These are phyloP conservation scores for Bombus sylvicola DNA, from an alignment of 1,140 invertebrate genomes.

Conservation along the genomic window DNA sequence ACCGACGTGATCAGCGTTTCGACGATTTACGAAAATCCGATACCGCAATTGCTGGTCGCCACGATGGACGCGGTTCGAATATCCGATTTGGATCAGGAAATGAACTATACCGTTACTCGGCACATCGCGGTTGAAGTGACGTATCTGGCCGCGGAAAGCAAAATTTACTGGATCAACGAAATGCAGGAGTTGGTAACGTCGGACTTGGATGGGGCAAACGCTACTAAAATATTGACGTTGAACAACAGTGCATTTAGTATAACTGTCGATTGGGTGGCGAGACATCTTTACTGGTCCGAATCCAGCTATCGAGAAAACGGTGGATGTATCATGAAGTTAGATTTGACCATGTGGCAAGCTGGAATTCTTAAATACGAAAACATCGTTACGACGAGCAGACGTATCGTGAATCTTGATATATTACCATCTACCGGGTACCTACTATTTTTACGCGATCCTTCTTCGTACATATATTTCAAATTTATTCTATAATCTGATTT, in stretches of 20 bases:
- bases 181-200: constrained; percentile 89
- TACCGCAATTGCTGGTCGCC: constrained; percentile 90
- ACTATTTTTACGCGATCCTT: background rate
- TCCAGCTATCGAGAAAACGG: constrained; percentile 79
- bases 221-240: constrained; percentile 86
- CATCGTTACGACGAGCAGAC: constrained; percentile 81
- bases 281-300: constrained; percentile 92
- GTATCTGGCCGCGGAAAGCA: constrained; percentile 87
- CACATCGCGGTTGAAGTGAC: constrained; percentile 86
- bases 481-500: background rate
- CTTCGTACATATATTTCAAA: no score
- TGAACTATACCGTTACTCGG: constrained; percentile 83
- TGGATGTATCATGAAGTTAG: constrained; percentile 75
- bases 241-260: constrained; percentile 87
- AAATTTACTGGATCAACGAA: constrained; percentile 93
- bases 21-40: constrained; percentile 87
- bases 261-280: constrained; percentile 92
- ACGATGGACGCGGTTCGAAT: constrained; percentile 88
- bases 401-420: constrained; percentile 87
- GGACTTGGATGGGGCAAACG: constrained; percentile 83
- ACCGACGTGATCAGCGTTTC: constrained; percentile 86
- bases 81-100: constrained; percentile 88
- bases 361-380: constrained; percentile 80
- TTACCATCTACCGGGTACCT: constrained; percentile 88
- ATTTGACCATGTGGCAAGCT: constrained; percentile 78